These are phyloP conservation scores for Toxostoma redivivum DNA, from an alignment of 2,113 vertebrate species.

Conservation along the genomic window DNA sequence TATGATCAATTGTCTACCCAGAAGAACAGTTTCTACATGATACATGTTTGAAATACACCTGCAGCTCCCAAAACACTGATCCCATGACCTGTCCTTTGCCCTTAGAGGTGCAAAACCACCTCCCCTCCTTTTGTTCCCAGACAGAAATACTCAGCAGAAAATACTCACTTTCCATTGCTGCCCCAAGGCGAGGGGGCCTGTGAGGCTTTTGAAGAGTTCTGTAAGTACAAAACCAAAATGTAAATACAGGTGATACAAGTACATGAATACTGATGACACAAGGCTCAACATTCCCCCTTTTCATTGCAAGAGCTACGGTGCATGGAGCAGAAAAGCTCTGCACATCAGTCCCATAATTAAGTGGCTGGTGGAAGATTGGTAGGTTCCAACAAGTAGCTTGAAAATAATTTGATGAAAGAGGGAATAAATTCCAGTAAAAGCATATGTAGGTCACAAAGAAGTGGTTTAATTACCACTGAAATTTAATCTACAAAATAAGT, in stretches of 20 bases:
- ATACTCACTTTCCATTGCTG: constrained; percentile 94
- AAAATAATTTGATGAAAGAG: constrained; percentile 65
- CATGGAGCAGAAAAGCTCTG: constrained; percentile 31
- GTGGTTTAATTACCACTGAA: constrained; percentile 64
- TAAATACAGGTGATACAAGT: constrained; percentile 56
- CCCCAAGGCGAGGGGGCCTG: constrained; percentile 96
- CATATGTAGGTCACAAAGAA: constrained; percentile 51
- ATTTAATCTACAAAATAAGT: constrained; percentile 53
- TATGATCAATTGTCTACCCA: not conserved
- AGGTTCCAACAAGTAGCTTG: constrained; percentile 55
- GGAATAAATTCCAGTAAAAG: constrained; percentile 61
- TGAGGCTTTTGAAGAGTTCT: constrained; percentile 93
- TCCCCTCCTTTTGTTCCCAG: not conserved
- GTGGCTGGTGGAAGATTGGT: constrained; percentile 48
- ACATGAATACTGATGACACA: constrained; percentile 56
- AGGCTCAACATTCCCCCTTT: constrained; percentile 18
- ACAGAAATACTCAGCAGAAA: constrained; percentile 54
- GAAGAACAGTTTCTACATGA: constrained; percentile 4
- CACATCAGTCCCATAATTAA: not conserved
- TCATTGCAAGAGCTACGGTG: not conserved
- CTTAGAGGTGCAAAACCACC: not conserved
- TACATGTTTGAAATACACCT: not conserved
- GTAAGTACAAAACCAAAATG: constrained; percentile 66
- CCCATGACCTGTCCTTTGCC: not conserved
- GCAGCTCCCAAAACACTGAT: not conserved